Evolutionary conservation across 2,888 invertebrate genomes (phyloP), one percentile per base, ranked within the genome.

Genomic region (Lasiommata megera): DNA sequence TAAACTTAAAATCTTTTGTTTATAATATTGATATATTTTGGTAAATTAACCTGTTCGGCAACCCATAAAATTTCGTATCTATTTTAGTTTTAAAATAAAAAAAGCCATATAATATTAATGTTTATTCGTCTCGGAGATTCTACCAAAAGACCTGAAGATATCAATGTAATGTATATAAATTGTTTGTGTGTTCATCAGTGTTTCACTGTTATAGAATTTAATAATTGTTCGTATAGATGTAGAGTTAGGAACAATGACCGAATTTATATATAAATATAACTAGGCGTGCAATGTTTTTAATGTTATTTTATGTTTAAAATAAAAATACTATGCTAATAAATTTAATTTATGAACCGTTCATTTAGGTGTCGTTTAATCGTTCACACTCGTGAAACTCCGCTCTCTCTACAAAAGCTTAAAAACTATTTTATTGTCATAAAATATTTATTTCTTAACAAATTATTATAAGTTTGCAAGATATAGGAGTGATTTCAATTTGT

Each of bases 221-320:
- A 54, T 54, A 50, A 53, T 43, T 54, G 54, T 61, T 41, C 36
- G 47, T 50, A 57, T 61, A 61, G 54, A 41, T 18, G 47, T 66
- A 63, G 54, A 14, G 28, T 55, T 76, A 79, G 75, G 69, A 68
- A 73, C 70, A 67, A 73, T 76, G 78, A 80, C 75, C 83, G 85
- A 86, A 85, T 84, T 85, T 84, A 86, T 77, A 79, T 75, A 54
- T 60, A 72, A 72, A 68, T 68, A 63, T 74, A 68, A 52, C 12
- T 58, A 59, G 57, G 56, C 17, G 54, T 60, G 64, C 50, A 56
- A 60, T 56, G 56, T 56, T 54, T 57, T 37, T 60, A 57, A 54
- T 43, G 17, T 58, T 64, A 56, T 48, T 50, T 54, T 51, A 58
- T 48, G 16, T 41, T 53, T 31, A 41, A 41, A 36, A 47, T 36